Base-by-base conservation (phyloP, 2,888 invertebrate genomes). In the Rhimphoctona megacephalus region DNA sequence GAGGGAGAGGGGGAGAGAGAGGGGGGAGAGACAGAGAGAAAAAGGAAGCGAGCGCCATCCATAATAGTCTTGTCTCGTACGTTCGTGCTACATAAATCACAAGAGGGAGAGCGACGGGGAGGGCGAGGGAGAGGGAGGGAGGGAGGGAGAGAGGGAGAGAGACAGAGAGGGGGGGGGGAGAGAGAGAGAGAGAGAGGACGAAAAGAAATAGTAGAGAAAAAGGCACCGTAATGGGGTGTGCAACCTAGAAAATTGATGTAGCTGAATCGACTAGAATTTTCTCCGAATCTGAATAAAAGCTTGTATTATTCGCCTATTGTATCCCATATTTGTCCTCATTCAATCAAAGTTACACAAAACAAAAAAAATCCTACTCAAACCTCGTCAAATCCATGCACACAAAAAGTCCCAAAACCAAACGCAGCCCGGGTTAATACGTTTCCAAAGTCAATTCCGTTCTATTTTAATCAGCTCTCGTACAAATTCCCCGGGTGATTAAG, bases 21-120 rank as follows among this genome's bases (percentile, higher is more conserved):
- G 70, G 66, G 30, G 19, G 57, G 11, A 39, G 73, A 22, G 36
- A 36, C 5, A 46, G 14, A 30, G 52, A 30, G 52, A 19, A n/a
- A 73, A 25, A 52, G 72, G 64, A n/a, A 73, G 72, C 33, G n/a
- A 85, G 46, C 52, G 66, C 72, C 81, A 81, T 77, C 66, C 80
- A 77, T 66, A 72, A 77, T 77, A 52, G 76, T 81, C 77, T 81
- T 46, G 85, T 85, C 74, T 54, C 61, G 79, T 74, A 85, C 49
- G 85, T 85, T 82, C 79, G 67, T 69, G 78, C 82, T 70, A 85
- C 82, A 69, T 43, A 46, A 54, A 64, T 85, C 67, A 83, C 49
- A 61, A 72, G 67, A 43, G 11, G 11, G 43, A 43, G 43, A 43
- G 43, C 43, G 11, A 22, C 43, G n/a, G 72, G 9, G 39, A 39